Base-by-base conservation (phyloP, 1,140 invertebrate species). In the Melanaphis sacchari region DNA sequence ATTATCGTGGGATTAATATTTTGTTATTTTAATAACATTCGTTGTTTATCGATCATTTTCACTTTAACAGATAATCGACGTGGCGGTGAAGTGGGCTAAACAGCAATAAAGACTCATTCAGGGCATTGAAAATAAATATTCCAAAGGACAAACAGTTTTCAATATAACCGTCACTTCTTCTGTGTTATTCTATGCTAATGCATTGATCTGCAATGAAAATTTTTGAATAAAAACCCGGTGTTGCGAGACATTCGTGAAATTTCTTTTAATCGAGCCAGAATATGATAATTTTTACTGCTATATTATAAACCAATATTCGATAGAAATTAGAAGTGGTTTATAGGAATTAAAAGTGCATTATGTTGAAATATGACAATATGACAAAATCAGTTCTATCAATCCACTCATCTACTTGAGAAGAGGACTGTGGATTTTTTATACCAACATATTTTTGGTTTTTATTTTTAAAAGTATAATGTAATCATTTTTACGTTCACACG, bases 401-500 rank as follows among this genome's bases (percentile, higher is more conserved):
- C 59, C 31, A 18, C 31, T 76, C 11, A 76, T 76, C 59, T 15
- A 18, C 31, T 76, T 4, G 31, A 18, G 1, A n/a, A 76, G 18
- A n/a, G 21, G 15, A 76, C 43, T 9, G 4, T 66, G 18, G 4
- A n/a, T n/a, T 76, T 76, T 76, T n/a, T 18, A 6, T n/a, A n/a
- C 59, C 31, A 2, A 18, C 2, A 6, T 18, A 6, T 15, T 66
- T 18, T 66, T 66, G 59, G 9, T 66, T 66, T n/a, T 66, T n/a
- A n/a, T 76, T n/a, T 76, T n/a, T 76, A 18, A 76, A 76, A n/a
- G 59, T 76, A 76, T 76, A n/a, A 66, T n/a, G 59, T 66, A 66
- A 76, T 76, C 18, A 76, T 76, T 76, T 11, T 76, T n/a, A 76
- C n/a, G 59, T 76, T 76, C 6, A 76, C 31, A 6, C 22, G 31